Evolutionary conservation across 1,140 invertebrate genomes (phyloP).

Genomic region (Aphis gossypii): DNA sequence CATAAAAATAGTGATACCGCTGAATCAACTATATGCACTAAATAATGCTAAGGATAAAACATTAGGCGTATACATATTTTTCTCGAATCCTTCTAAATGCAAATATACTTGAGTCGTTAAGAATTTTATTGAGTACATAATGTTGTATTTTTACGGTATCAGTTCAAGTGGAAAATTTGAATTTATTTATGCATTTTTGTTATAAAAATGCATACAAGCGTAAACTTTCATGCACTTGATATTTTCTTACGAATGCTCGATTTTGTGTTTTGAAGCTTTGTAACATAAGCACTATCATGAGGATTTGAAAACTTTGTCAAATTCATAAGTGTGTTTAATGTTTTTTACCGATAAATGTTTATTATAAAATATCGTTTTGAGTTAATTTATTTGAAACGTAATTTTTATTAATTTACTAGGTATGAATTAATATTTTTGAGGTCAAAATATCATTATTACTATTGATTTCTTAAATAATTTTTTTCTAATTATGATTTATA

Average conservation of each 20-base stretch:
- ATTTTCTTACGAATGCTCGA: background rate
- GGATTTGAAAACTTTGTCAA: background rate
- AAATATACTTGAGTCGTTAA: background rate
- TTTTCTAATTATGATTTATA: background rate
- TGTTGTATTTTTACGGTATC: background rate
- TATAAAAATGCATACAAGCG: background rate
- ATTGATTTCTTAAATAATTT: background rate
- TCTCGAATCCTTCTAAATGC: background rate
- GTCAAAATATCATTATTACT: background rate
- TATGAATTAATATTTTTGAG: background rate
- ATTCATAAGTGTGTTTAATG: background rate
- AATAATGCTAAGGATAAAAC: background rate
- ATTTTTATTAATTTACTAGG: background rate
- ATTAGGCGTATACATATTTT: background rate
- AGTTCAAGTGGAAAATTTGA: background rate
- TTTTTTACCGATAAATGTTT: background rate
- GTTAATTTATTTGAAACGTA: background rate
- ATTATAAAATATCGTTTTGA: background rate
- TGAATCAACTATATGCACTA: background rate
- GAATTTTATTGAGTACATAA: conserved; percentile 8
- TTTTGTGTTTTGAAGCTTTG: background rate
- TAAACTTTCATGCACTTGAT: background rate
- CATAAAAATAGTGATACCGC: background rate
- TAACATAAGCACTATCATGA: background rate
- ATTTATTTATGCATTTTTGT: conserved; percentile 16